These are phyloP conservation scores for Pterocles burchelli DNA, from an alignment of 2,113 vertebrate species.

Conservation along the genomic window DNA sequence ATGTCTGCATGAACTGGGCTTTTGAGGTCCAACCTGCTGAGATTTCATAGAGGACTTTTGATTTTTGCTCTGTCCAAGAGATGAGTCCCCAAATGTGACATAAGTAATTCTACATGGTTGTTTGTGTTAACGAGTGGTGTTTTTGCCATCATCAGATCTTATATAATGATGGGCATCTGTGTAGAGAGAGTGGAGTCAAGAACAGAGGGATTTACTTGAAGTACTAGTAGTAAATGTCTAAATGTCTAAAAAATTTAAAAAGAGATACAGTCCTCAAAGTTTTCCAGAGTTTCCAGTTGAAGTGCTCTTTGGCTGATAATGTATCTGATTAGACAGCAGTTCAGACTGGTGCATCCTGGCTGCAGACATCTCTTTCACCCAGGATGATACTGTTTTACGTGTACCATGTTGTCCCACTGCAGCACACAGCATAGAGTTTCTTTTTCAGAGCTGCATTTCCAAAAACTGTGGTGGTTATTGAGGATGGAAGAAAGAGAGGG, in stretches of 20 bases:
- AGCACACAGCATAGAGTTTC: neutral
- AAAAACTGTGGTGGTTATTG: neutral
- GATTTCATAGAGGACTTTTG: neutral
- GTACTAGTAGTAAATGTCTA: neutral
- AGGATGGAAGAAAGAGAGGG: neutral
- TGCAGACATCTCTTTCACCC: neutral
- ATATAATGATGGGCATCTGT: neutral
- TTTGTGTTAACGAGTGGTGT: neutral
- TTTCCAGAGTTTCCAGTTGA: neutral
- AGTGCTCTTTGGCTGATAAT: neutral
- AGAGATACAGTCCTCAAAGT: neutral
- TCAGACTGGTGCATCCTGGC: neutral
- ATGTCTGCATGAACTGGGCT: neutral
- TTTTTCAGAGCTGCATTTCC: neutral
- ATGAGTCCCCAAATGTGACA: neutral
- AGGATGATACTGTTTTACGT: accelerated
- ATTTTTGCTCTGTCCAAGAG: neutral
- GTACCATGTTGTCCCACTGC: accelerated
- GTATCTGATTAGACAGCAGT: neutral
- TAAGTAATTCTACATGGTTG: neutral
- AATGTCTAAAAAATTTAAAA: neutral
- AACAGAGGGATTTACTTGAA: neutral
- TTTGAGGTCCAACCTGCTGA: neutral
- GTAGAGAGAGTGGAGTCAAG: neutral
- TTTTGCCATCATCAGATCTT: neutral